Evolutionary conservation across 2,797 vertebrate species (phyloP), one percentile per base, ranked within the genome.

Genomic region (Sciurus carolinensis): DNA sequence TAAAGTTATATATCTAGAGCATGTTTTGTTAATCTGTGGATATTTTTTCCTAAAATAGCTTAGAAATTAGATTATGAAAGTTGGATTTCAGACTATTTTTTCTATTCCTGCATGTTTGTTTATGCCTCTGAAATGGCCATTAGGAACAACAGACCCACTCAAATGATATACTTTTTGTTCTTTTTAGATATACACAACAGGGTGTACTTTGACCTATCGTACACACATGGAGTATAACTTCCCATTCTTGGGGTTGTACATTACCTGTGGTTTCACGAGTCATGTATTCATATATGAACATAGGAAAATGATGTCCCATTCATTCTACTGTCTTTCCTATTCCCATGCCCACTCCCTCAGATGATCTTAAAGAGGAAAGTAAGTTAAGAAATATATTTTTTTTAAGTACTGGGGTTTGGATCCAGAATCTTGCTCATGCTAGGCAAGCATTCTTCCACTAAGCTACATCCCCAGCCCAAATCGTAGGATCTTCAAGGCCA

Each of bases 11-110:
- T 91, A 93, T 75, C 72, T 87, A 57, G 42, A 86, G 71, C 24
- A 15, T 62, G 80, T 54, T 83, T 79, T 18, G 8, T 22, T 85
- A 12, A 75, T 76, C 22, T 87, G 1, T 69, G 24, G 9, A 12
- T 42, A 72, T 57, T 82, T 54, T 28, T 2, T 14, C 22, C 76
- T 83, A 42, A 93, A 90, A 62, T 71, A 85, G 33, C 52, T 92
- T 86, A 57, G 64, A 92, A 89, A 92, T 87, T 87, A 59, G 91
- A 59, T 86, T 71, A 33, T 26, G 69, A 84, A 83, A 83, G 15
- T 28, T 92, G 77, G 33, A 24, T 77, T 90, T 82, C 12, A 62
- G 50, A 39, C 44, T n/a, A 1, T 76, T 79, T 75, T 90, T 90
- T 76, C 80, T 87, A 4, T 76, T 90, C 20, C 30, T 72, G 0